A percentile compares a stretch with the other conserved stretches of the same genome.
phyloP scores from a whole-genome alignment of 2,113 vertebrate species.

The Cyprinodon variegatus region DNA sequence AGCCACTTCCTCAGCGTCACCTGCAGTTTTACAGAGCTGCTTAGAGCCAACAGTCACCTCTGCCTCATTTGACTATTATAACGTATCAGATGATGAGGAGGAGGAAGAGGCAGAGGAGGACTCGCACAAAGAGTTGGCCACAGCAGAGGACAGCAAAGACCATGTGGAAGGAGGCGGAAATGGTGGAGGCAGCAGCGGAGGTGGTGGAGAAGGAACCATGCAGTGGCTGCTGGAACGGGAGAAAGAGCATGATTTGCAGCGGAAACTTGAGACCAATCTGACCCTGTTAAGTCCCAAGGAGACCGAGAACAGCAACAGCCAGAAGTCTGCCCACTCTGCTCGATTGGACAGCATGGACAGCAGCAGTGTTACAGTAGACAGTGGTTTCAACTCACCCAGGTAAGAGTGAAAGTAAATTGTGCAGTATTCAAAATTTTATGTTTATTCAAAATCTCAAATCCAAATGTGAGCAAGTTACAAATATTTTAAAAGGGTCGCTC shows the following conservation, averaged over 20 bases:
- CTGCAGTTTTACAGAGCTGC: constrained; percentile 84
- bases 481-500: neutral
- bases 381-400: constrained; percentile 99
- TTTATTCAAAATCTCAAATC: neutral
- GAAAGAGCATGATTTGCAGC: constrained; percentile 94
- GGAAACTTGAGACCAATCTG: constrained; percentile 97
- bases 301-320: constrained; percentile 90
- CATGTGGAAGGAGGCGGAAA: constrained; percentile 83
- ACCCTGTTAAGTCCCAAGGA: constrained; percentile 96
- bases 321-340: constrained; percentile 95
- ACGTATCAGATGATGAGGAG: constrained; percentile 93
- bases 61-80: constrained; percentile 97
- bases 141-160: constrained; percentile 79
- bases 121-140: constrained; percentile 86
- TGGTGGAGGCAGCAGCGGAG: constrained; percentile 77
- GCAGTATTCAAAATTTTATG: neutral
- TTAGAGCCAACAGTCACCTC: constrained; percentile 84
- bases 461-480: neutral
- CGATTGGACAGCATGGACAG: constrained; percentile 99
- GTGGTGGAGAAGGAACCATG: constrained; percentile 92
- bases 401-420: constrained; percentile 72
- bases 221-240: constrained; percentile 97
- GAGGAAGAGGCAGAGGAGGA: constrained; percentile 88
- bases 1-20: constrained; percentile 82
- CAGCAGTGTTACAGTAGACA: constrained; percentile 99